phyloP scores from a whole-genome alignment of 1,140 invertebrate genomes.

The Glossosoma conforme region DNA sequence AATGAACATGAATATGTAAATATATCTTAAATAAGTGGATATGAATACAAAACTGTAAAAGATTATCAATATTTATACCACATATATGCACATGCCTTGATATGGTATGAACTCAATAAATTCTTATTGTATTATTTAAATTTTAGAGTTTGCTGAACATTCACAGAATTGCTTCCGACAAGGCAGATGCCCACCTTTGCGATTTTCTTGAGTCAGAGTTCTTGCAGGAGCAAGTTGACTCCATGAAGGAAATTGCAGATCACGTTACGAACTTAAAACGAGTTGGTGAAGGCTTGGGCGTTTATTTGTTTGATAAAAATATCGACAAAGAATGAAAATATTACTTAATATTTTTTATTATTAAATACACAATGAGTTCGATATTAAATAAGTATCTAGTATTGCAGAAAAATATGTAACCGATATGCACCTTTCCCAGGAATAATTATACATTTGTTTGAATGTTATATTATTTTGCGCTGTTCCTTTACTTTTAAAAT shows the following conservation, averaged over 20 bases:
- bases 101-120: too few species aligned
- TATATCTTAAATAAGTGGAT: too few species aligned
- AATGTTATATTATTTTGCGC: too few species aligned
- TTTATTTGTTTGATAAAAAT: slow-evolving; percentile 69
- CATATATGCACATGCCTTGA: too few species aligned
- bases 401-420: too few species aligned
- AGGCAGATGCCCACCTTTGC: slow-evolving; percentile 66
- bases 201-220: slow-evolving; percentile 70
- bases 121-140: slow-evolving; percentile 7
- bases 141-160: slow-evolving; percentile 61
- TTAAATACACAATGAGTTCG: slow-evolving; percentile 5
- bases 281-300: slow-evolving; percentile 67
- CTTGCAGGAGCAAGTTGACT: slow-evolving; percentile 71
- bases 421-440: too few species aligned
- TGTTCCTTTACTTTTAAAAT: too few species aligned
- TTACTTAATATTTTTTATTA: too few species aligned
- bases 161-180: slow-evolving; percentile 57
- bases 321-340: slow-evolving; percentile 35
- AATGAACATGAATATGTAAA: too few species aligned
- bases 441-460: too few species aligned
- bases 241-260: slow-evolving; percentile 68
- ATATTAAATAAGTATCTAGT: neutral
- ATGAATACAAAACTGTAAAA: too few species aligned
- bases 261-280: slow-evolving; percentile 66
- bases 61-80: too few species aligned